Conservation (phyloP, 2,797 vertebrate species). For the Enteromius fasciolatus region DNA sequence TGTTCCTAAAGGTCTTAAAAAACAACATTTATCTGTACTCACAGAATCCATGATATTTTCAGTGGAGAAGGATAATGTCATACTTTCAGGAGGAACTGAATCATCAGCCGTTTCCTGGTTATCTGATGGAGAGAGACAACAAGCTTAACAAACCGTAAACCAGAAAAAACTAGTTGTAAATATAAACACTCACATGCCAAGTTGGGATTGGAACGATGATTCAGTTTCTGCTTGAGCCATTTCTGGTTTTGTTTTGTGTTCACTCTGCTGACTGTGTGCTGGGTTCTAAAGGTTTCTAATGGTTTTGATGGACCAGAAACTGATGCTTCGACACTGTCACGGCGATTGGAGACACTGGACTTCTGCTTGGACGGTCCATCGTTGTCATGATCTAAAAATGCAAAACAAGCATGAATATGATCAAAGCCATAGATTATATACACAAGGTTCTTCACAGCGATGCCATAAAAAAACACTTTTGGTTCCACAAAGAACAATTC, state of each 20-base stretch:
- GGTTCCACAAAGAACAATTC: too few relatives aligned
- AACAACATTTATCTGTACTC: slow-evolving; percentile 56
- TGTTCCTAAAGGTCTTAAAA: not conserved
- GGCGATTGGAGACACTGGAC: slow-evolving; percentile 52
- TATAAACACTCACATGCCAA: slow-evolving; percentile 80
- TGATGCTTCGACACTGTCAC: slow-evolving; percentile 67
- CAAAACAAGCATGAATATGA: not conserved
- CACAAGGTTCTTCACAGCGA: too few relatives aligned
- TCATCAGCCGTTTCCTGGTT: slow-evolving; percentile 71
- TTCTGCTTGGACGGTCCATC: not conserved
- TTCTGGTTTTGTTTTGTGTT: slow-evolving; percentile 77
- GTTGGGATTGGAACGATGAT: slow-evolving; percentile 91
- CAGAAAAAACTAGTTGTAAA: not conserved
- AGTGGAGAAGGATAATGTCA: slow-evolving; percentile 83
- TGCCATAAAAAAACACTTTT: too few relatives aligned
- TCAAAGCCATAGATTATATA: not conserved
- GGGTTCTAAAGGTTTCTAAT: slow-evolving; percentile 75
- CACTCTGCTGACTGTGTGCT: slow-evolving; percentile 75
- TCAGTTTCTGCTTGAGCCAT: slow-evolving; percentile 83
- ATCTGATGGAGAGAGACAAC: not conserved
- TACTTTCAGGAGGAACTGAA: slow-evolving; percentile 71
- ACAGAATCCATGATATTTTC: slow-evolving; percentile 86
- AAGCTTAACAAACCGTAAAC: slow-evolving; percentile 57
- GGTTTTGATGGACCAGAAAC: slow-evolving; percentile 71
- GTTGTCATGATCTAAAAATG: slow-evolving; percentile 29